Base-by-base conservation (phyloP, 2,113 vertebrate genomes). In the Ptyas mucosa region DNA sequence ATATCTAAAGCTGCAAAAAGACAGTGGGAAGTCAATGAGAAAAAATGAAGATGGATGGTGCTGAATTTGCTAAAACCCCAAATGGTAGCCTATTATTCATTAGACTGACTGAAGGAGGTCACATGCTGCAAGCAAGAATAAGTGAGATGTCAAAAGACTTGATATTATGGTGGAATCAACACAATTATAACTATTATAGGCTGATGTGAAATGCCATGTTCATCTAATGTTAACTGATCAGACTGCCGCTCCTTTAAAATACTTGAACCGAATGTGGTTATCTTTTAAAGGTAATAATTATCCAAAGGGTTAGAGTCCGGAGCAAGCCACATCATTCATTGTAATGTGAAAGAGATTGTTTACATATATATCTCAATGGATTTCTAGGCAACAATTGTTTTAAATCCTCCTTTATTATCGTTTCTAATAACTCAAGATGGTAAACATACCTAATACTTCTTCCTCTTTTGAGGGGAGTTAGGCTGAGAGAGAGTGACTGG, bases 141-240 rank as follows among this genome's bases (percentile, higher is more conserved):
- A 95, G 75, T 93, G 89, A 95, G 88, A 95, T 95, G 58, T 94
- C 95, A 93, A 93, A 95, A 94, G 92, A 51, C 93, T 95, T 94
- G 91, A 94, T 57, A 49, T 94, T 93, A 94, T 94, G 85, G 92
- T 91, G 49, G 51, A 94, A 46, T 46, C 93, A 94, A 93, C 0
- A 2, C 87, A 93, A 91, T 94, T 95, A 75, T 26, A 94, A 93
- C 81, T 93, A 93, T 94, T 96, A 94, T 94, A 95, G 95, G 15
- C 69, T 94, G 93, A 87, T 91, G 91, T 49, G 24, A 64, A 86
- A 91, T 57, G 75, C 39, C 39, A 57, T 29, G 4, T 85, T 57
- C 75, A 55, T 46, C 75, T 26, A 85, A 15, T 91, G 53, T 46
- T 90, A 75, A 75, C 51, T 43, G 69, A 85, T 43, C 51, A 55